phyloP scores from a whole-genome alignment of 2,888 invertebrate species.

The Thalpophila matura region DNA sequence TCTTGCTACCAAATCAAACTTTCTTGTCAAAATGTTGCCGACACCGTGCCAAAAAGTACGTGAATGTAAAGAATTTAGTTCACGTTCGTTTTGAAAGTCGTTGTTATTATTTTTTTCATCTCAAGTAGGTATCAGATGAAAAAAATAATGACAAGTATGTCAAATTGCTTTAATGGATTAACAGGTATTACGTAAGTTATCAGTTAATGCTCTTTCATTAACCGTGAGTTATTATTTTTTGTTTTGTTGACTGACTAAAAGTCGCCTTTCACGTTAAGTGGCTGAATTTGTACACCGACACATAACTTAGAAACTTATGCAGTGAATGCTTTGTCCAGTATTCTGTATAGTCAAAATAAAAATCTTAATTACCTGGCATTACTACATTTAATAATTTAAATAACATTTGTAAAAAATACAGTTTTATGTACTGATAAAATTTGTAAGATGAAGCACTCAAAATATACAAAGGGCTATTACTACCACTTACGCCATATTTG shows the following conservation, averaged over 20 bases:
- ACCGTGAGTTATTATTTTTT: constrained; percentile 35
- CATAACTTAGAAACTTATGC: background rate
- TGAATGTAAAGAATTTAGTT: constrained; percentile 22
- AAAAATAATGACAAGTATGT: too few relatives aligned
- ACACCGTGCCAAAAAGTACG: background rate
- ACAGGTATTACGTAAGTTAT: constrained; percentile 46
- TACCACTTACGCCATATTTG: constrained; percentile 9
- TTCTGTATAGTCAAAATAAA: background rate
- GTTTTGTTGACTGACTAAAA: constrained; percentile 12
- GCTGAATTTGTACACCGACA: constrained; percentile 9
- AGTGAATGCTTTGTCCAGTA: background rate
- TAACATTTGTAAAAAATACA: too few relatives aligned
- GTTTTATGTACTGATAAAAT: too few relatives aligned
- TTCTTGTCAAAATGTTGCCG: background rate
- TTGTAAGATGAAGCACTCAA: too few relatives aligned
- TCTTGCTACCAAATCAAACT: background rate
- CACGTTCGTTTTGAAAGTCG: constrained; percentile 26
- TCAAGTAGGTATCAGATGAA: too few relatives aligned
- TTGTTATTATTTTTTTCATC: constrained; percentile 37
- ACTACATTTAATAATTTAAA: too few relatives aligned
- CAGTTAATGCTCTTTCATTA: constrained; percentile 36
- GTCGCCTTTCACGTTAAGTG: constrained; percentile 47
- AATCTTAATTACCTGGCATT: too few relatives aligned
- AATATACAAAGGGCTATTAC: background rate
- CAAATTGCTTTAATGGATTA: constrained; percentile 54